Percentiles rank a stretch among this genome's conserved stretches.
Evolutionary conservation across 2,888 invertebrate genomes (phyloP).

Genomic region (Emmelina monodactyla): DNA sequence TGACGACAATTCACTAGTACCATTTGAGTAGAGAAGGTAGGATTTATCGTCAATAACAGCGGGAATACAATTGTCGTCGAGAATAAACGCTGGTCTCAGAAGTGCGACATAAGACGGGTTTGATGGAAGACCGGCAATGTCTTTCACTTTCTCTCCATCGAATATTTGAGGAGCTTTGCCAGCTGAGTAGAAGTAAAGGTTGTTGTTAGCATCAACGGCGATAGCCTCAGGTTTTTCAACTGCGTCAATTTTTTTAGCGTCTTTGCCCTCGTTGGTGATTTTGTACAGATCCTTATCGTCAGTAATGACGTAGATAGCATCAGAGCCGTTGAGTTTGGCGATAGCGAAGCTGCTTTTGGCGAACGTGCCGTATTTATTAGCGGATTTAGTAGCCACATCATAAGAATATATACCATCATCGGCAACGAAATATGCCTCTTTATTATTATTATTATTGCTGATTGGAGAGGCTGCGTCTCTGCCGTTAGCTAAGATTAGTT

Average conservation of each 20-base stretch:
- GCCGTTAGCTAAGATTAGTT: slow-evolving; percentile 26
- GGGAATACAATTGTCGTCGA: slow-evolving; percentile 25
- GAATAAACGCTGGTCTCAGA: slow-evolving; percentile 28
- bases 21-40: slow-evolving; percentile 29
- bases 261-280: slow-evolving; percentile 32
- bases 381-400: slow-evolving; percentile 19
- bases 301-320: slow-evolving; percentile 32
- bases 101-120: slow-evolving; percentile 23
- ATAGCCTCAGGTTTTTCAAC: slow-evolving; percentile 32
- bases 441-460: slow-evolving; percentile 19
- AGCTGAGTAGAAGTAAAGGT: slow-evolving; percentile 30
- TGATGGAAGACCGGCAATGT: slow-evolving; percentile 31
- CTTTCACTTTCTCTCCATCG: slow-evolving; percentile 22
- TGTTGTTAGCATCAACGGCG: slow-evolving; percentile 30
- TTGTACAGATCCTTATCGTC: slow-evolving; percentile 31
- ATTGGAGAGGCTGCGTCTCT: slow-evolving; percentile 22
- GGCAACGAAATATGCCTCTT: slow-evolving; percentile 27
- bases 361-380: slow-evolving; percentile 31
- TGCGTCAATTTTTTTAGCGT: slow-evolving; percentile 26
- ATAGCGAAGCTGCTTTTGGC: slow-evolving; percentile 30
- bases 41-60: slow-evolving; percentile 24
- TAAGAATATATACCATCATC: slow-evolving; percentile 31
- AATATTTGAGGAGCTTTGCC: slow-evolving; percentile 29
- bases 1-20: slow-evolving; percentile 21
- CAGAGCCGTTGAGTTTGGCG: slow-evolving; percentile 26